Evolutionary conservation across 2,113 vertebrate genomes (phyloP), one percentile per base, ranked within the genome.

Genomic region (Mesitornis unicolor): DNA sequence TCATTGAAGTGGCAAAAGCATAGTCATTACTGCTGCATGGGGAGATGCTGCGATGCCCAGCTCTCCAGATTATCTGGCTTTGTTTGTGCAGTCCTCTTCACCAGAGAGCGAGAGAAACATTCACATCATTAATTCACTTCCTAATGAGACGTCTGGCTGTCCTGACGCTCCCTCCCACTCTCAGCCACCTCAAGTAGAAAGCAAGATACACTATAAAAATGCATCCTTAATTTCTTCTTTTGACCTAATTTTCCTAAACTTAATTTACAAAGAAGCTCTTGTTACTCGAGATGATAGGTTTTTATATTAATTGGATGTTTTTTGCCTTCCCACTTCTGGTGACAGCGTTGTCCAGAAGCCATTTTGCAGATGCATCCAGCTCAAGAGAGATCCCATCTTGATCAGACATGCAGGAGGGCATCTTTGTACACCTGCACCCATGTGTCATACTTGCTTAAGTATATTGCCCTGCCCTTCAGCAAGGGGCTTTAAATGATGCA

Each of bases 101-200:
- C 19, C 64, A 73, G 40, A 22, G 65, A 64, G 59, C 3, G 40
- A 22, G 65, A 64, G 59, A 3, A 84, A 54, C 48, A 24, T 16
- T 81, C 40, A 35, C 61, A 14, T 87, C 84, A 35, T 88, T 93
- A 90, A 91, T 85, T 95, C 87, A 54, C 57, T 94, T 90, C 87
- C 91, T 83, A 57, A 61, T 17, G 0, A 93, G 87, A 45, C 76
- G 73, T 88, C 90, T 96, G 92, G 53, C 86, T 95, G 79, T 93
- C 92, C 87, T 92, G 79, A 84, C 57, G n/a, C 79, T 93, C 31
- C 77, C 94, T 96, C 95, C 93, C 70, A 87, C 93, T 84, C 94
- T 73, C 86, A 91, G 76, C 80, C 79, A 93, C 91, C 84, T 91
- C 86, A 64, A 84, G 91, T 10, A 51, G 81, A 56, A 87, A 91